phyloP scores from a whole-genome alignment of 2,113 vertebrate genomes.

The Recurvirostra avosetta region DNA sequence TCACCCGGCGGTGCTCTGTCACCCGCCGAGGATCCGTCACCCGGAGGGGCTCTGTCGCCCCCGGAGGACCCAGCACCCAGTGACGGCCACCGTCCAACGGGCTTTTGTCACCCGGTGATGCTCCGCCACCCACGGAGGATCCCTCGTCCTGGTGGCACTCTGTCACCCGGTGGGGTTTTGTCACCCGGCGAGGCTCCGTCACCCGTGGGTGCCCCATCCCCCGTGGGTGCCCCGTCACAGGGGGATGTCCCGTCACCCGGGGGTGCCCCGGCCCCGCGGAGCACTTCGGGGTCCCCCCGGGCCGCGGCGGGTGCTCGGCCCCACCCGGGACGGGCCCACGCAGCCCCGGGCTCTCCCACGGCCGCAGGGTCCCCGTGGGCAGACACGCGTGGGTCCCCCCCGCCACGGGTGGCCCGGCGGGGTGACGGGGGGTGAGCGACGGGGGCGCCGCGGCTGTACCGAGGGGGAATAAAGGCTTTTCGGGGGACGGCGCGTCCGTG shows the following conservation, averaged over 20 bases:
- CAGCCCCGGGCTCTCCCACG: not conserved
- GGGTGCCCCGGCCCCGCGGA: not conserved
- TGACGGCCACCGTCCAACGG: not conserved
- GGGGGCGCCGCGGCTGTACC: not conserved
- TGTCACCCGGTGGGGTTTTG: constrained; percentile 61
- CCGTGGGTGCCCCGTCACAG: not conserved
- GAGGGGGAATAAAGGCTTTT: too few relatives aligned
- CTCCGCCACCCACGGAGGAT: constrained; percentile 27
- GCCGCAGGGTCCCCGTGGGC: not conserved
- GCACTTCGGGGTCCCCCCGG: not conserved
- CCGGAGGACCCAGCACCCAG: constrained; percentile 42
- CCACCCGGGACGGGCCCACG: not conserved
- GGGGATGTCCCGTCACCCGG: constrained; percentile 73
- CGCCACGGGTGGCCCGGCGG: not conserved
- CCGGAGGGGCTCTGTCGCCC: constrained; percentile 31
- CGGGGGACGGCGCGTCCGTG: too few relatives aligned
- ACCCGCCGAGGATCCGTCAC: constrained; percentile 67
- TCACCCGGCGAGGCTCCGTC: too few relatives aligned
- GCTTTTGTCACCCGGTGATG: constrained; percentile 74
- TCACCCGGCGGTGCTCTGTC: not conserved
- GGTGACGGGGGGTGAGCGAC: too few relatives aligned
- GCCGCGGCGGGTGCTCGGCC: not conserved
- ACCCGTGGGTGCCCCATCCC: not conserved
- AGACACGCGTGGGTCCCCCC: too few relatives aligned
- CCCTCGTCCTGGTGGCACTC: constrained; percentile 63